Percentiles rank a stretch among this genome's conserved stretches.
Evolutionary conservation across 2,888 invertebrate genomes (phyloP).

Genomic region (Zygothrica quintamaculata): DNA sequence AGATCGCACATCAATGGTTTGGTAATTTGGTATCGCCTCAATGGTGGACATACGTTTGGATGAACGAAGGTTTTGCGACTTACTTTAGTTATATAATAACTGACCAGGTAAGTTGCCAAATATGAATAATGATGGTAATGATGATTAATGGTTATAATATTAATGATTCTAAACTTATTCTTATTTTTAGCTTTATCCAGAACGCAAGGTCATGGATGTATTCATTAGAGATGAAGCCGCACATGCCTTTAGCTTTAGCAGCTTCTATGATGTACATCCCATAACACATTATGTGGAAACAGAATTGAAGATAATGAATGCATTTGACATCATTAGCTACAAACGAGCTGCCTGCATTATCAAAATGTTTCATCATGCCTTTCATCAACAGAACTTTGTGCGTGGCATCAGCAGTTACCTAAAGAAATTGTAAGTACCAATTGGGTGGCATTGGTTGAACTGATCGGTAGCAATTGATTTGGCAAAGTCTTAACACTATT

Average conservation of each 20-base stretch:
- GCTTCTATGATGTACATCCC: conserved; percentile 72
- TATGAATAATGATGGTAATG: no score
- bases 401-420: conserved; percentile 73
- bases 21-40: conserved; percentile 90
- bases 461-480: conserved; percentile 80
- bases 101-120: conserved; percentile 72
- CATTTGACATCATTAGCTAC: conserved; percentile 88
- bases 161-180: neutral
- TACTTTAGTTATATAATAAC: conserved; percentile 81
- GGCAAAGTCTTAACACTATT: conserved; percentile 72
- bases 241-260: conserved; percentile 74
- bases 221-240: conserved; percentile 84
- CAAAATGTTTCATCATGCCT: conserved; percentile 83
- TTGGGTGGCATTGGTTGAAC: conserved; percentile 41
- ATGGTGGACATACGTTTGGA: conserved; percentile 90
- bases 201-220: conserved; percentile 89
- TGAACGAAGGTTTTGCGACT: conserved; percentile 90
- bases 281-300: conserved; percentile 82
- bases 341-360: conserved; percentile 85
- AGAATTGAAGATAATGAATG: conserved; percentile 72
- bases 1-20: conserved; percentile 91
- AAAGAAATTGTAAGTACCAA: conserved; percentile 81
- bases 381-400: conserved; percentile 78
- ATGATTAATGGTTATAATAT: no score
- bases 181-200: conserved; percentile 86